Conservation (phyloP, 2,888 invertebrate species). For the Eupithecia exiguata region DNA sequence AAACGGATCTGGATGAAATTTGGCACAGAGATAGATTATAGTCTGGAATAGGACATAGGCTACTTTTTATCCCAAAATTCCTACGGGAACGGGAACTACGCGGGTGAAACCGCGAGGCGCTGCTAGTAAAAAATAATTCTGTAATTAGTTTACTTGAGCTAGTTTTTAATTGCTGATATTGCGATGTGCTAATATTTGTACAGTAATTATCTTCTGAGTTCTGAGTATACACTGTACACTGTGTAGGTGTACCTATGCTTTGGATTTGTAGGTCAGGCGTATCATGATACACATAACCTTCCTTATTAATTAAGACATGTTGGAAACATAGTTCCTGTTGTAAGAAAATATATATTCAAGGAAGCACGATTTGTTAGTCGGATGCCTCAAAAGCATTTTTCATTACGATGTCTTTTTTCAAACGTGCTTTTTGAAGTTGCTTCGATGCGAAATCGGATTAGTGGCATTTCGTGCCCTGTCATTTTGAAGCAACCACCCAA, state of each 20-base stretch:
- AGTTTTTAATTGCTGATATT: conserved; percentile 3
- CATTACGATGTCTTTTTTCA: background rate
- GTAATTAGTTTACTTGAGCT: no score
- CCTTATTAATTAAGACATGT: background rate
- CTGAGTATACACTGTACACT: background rate
- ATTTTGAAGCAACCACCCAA: no score
- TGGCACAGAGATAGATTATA: no score
- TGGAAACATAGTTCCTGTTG: background rate
- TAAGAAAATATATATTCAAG: background rate
- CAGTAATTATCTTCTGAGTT: background rate
- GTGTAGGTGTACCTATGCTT: background rate
- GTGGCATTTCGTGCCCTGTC: no score
- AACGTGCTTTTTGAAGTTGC: background rate
- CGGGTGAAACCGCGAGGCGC: no score
- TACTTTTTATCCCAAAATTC: no score
- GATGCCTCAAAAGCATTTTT: background rate
- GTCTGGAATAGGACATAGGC: no score
- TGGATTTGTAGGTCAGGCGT: conserved; percentile 1
- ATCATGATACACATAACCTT: background rate
- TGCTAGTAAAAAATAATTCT: no score
- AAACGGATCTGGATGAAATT: no score
- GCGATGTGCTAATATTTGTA: background rate
- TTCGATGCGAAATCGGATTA: no score
- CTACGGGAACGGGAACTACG: no score
- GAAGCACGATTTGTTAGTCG: background rate